These are phyloP conservation scores for Temnothorax unifasciatus DNA, from an alignment of 2,888 invertebrate species.

Conservation along the genomic window DNA sequence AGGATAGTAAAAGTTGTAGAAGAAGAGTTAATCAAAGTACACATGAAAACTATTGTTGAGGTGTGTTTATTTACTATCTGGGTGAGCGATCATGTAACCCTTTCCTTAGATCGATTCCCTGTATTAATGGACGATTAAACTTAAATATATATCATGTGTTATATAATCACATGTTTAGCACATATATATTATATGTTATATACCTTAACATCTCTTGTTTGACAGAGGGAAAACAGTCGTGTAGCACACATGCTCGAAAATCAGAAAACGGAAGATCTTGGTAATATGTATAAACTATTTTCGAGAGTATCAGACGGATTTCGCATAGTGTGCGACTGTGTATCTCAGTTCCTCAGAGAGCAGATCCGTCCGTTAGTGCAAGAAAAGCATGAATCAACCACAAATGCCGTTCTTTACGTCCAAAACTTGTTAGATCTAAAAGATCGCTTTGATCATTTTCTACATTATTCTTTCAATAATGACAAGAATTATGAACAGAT, in stretches of 20 bases:
- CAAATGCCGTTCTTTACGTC: conserved; percentile 97
- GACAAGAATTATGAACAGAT: conserved; percentile 99
- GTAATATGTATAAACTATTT: conserved; percentile 99
- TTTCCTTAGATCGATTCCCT: too few species aligned
- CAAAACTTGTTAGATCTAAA: conserved; percentile 98
- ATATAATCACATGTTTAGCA: too few species aligned
- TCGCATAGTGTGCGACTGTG: conserved; percentile 98
- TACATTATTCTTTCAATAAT: conserved; percentile 98
- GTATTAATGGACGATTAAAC: not conserved
- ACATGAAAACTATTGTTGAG: conserved; percentile 98
- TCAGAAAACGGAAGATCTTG: conserved; percentile 98
- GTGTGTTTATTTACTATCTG: conserved; percentile 78
- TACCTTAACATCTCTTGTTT: conserved; percentile 3
- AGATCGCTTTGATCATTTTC: conserved; percentile 99
- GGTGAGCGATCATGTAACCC: too few species aligned
- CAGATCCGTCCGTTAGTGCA: conserved; percentile 98
- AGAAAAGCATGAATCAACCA: conserved; percentile 93
- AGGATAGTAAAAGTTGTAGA: conserved; percentile 98
- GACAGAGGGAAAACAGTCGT: conserved; percentile 99
- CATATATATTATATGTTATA: not conserved
- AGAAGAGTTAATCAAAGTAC: conserved; percentile 98
- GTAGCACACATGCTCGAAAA: conserved; percentile 99
- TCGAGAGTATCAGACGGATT: conserved; percentile 96
- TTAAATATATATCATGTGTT: not conserved
- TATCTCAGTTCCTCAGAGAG: conserved; percentile 97